Conservation (phyloP, 2,113 vertebrate genomes). For the Ctenodactylus gundi region DNA sequence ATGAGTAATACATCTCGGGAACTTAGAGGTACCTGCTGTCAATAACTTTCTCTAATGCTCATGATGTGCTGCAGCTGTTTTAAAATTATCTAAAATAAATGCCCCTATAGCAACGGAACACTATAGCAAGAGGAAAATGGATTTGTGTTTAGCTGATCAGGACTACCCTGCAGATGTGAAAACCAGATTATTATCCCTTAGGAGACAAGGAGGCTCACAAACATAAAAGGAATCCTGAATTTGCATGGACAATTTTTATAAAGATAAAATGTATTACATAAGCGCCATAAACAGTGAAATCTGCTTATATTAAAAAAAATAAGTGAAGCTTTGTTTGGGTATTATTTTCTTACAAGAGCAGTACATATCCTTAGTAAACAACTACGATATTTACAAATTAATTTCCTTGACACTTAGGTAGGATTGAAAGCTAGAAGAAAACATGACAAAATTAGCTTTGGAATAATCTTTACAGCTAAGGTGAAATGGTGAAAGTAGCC, state of each 20-base stretch:
- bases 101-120: background rate
- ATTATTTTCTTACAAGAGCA: slow-evolving; percentile 80
- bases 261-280: slow-evolving; percentile 69
- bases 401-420: slow-evolving; percentile 45
- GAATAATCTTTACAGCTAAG: slow-evolving; percentile 16
- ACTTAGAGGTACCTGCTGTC: slow-evolving; percentile 61
- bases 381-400: slow-evolving; percentile 63
- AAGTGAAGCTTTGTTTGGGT: slow-evolving; percentile 78
- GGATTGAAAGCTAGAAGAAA: slow-evolving; percentile 54
- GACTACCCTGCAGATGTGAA: slow-evolving; percentile 71
- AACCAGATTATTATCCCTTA: background rate
- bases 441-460: slow-evolving; percentile 39
- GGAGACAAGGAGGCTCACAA: slow-evolving; percentile 56
- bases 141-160: slow-evolving; percentile 65
- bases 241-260: slow-evolving; percentile 66
- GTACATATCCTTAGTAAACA: slow-evolving; percentile 76
- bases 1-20: slow-evolving; percentile 57
- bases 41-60: slow-evolving; percentile 44
- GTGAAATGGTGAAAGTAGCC: slow-evolving; percentile 15
- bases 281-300: slow-evolving; percentile 75
- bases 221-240: slow-evolving; percentile 69
- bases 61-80: slow-evolving; percentile 43
- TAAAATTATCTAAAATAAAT: slow-evolving; percentile 51
- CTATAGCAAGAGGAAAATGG: slow-evolving; percentile 52
- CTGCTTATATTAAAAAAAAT: slow-evolving; percentile 74